Evolutionary conservation across 2,113 vertebrate genomes (phyloP), one percentile per base, ranked within the genome.

Genomic region (Strix uralensis): DNA sequence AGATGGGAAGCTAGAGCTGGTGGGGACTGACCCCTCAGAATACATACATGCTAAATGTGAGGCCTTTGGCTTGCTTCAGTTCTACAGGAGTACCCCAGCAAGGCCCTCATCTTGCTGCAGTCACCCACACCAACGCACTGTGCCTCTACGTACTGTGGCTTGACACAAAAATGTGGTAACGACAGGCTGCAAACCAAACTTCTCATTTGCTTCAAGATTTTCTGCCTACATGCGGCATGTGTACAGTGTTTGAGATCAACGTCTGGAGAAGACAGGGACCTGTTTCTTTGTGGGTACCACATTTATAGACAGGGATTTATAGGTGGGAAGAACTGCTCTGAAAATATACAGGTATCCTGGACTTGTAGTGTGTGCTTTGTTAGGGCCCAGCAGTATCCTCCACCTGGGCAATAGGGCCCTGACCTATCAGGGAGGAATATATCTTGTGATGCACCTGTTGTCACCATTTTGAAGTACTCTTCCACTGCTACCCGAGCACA

Each of bases 71-170:
- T 23, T 34, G n/a, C 27, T 51, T 17, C 40, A 16, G 23, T 25
- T 65, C 51, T 51, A 27, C 51, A 74, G 32, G 30, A 36, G 12
- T 42, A 59, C 40, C 17, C 19, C 62, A 80, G 11, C 20, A 72
- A 74, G 36, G 42, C 7, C 20, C 7, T 67, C 36, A 34, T 21
- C 86, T 27, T 82, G 36, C 49, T n/a, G 14, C 22, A 78, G 34
- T 12, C 25, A 23, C 19, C 26, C 23, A 19, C 8, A 54, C 4
- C 34, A 38, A 32, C 1, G 1, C 0, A 2, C n/a, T 42, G 21
- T 29, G 19, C 7, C 21, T 47, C 27, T 14, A 57, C 7, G 7
- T 58, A 21, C 44, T 20, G 7, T 11, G 46, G 40, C 40, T 66
- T 69, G 32, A 38, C n/a, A 46, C n/a, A 58, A n/a, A 78, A 82